Base-by-base conservation (phyloP, 2,113 vertebrate species). In the Clarias macrocephalus region DNA sequence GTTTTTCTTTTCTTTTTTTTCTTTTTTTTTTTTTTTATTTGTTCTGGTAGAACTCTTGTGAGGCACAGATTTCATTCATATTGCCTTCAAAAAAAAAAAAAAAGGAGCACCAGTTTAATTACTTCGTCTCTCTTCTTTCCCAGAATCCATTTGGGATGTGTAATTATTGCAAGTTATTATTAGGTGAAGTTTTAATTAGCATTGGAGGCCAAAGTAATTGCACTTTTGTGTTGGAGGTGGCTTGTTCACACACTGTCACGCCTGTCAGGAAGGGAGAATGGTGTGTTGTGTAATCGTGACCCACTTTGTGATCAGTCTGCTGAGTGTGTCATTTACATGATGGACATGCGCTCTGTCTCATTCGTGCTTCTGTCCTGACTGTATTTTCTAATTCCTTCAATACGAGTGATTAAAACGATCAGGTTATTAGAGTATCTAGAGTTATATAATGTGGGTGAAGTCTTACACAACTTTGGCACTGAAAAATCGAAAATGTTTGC, bases 111-210 rank as follows among this genome's bases (percentile, higher is more conserved):
- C 25, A 89, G 88, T 91, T 82, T 93, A 91, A 93, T 94, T 91
- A 90, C 90, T 88, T 85, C 90, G 56, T 75, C 89, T 82, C 82
- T 84, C 60, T n/a, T 59, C 62, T 70, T 83, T 90, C 88, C 80
- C 86, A 82, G 87, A 85, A 87, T 91, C 87, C 85, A 86, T 90
- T 91, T 92, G 94, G 90, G 93, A 93, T 83, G 88, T 93, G 92
- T 93, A 92, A 94, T 94, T 95, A 94, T 93, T 92, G 91, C 82
- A 89, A 90, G 93, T 94, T 94, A 93, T 94, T 95, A 94, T 92
- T 94, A 94, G 91, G 91, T 82, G 75, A 90, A 92, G 83, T 91
- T 93, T 94, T 94, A 93, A 94, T 93, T 92, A 93, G 93, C 90
- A 90, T 88, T 90, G 85, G 89, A 92, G 91, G 90, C 89, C 93